Percentiles rank a stretch among this genome's conserved stretches.
Conservation (phyloP, 1,140 invertebrate genomes). For the Olivierus martensii region DNA sequence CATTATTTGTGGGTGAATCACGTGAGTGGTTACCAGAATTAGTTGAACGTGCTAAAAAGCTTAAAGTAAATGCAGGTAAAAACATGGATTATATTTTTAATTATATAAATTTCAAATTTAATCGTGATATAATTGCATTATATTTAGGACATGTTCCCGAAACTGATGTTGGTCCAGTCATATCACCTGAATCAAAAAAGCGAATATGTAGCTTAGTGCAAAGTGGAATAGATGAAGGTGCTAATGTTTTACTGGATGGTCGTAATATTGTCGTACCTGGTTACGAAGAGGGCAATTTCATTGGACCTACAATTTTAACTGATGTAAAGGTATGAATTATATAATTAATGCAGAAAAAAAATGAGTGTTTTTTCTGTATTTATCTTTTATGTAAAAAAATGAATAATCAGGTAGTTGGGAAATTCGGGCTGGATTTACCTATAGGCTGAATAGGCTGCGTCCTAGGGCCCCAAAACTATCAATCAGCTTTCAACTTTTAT, state of each 20-base stretch:
- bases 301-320: slow-evolving; percentile 90
- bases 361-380: no score
- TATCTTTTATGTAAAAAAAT: no score
- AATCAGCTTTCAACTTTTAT: no score
- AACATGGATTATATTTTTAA: no score
- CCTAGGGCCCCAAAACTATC: no score
- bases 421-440: no score
- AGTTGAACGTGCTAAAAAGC: slow-evolving; percentile 64
- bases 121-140: slow-evolving; percentile 1
- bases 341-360: no score
- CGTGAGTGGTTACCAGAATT: slow-evolving; percentile 90
- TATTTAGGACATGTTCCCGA: slow-evolving; percentile 68
- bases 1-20: slow-evolving; percentile 89
- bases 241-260: slow-evolving; percentile 78
- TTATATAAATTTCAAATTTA: not conserved
- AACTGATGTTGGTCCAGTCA: slow-evolving; percentile 95
- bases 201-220: slow-evolving; percentile 76
- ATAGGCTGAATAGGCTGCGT: no score
- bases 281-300: slow-evolving; percentile 94
- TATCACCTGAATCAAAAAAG: slow-evolving; percentile 78
- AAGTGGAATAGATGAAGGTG: slow-evolving; percentile 76
- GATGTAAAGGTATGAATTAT: slow-evolving; percentile 52
- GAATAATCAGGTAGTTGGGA: no score
- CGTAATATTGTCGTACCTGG: slow-evolving; percentile 63
- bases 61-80: slow-evolving; percentile 79